Conservation (phyloP, 1,140 invertebrate species). For the Campoletis sonorensis region DNA sequence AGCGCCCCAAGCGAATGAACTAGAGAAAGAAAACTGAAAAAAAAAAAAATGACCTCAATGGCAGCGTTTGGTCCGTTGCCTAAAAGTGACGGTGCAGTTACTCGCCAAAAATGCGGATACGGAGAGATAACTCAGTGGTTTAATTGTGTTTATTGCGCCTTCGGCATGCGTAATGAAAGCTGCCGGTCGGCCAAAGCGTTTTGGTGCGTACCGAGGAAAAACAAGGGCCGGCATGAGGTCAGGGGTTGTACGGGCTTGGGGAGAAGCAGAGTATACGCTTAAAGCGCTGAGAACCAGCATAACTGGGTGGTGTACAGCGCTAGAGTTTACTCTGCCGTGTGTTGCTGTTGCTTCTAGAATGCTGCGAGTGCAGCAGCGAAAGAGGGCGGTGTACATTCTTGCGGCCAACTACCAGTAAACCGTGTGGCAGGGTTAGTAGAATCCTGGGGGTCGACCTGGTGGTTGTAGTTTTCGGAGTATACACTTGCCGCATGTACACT, state of each 20-base stretch:
- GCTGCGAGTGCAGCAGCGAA: constrained; percentile 48
- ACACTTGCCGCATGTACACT: constrained; percentile 22
- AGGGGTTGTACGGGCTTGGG: constrained; percentile 9
- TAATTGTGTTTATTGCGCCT: constrained; percentile 68
- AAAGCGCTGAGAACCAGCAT: not conserved
- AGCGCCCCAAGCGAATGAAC: constrained; percentile 3
- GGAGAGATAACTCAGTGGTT: constrained; percentile 70
- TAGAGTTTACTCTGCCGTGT: not conserved
- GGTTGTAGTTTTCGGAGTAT: constrained; percentile 21
- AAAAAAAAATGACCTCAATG: not conserved
- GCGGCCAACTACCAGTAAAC: constrained; percentile 69
- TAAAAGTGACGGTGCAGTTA: constrained; percentile 46
- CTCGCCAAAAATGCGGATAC: constrained; percentile 69
- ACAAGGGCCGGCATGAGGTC: constrained; percentile 58
- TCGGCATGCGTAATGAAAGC: constrained; percentile 70
- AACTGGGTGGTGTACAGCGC: not conserved
- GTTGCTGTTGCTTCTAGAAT: constrained; percentile 19
- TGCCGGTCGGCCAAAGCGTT: not conserved
- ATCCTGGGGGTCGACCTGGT: constrained; percentile 20
- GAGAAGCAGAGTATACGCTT: constrained; percentile 24
- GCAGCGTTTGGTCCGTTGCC: not conserved
- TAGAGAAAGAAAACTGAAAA: not conserved
- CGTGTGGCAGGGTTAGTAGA: constrained; percentile 43
- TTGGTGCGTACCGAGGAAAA: constrained; percentile 64
- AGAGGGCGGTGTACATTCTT: constrained; percentile 68